These are phyloP conservation scores for Girardinichthys multiradiatus DNA, from an alignment of 2,113 vertebrate genomes.

Conservation along the genomic window DNA sequence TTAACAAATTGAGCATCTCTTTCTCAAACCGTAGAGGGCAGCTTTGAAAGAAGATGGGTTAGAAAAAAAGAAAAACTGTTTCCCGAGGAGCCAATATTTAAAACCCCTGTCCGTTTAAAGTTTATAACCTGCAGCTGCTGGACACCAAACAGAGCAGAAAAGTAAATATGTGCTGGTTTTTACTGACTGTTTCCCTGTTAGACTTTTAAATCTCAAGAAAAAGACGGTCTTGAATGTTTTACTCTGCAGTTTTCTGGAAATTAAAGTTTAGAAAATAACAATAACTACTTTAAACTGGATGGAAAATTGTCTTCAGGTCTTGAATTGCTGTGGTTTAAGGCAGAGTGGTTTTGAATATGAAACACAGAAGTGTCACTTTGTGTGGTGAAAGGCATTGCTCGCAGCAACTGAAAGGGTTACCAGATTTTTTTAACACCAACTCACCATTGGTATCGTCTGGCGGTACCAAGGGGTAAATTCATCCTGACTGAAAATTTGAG, in stretches of 20 bases:
- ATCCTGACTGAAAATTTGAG: too few species aligned
- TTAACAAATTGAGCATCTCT: too few species aligned
- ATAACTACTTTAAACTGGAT: not conserved
- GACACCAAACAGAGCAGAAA: not conserved
- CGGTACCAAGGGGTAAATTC: too few species aligned
- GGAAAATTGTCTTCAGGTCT: not conserved
- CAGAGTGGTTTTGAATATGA: not conserved
- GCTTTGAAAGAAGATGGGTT: not conserved
- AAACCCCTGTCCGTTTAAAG: not conserved
- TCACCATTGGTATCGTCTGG: too few species aligned
- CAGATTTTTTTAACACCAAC: too few species aligned
- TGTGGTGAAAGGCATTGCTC: not conserved
- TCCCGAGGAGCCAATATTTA: not conserved
- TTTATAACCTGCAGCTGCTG: not conserved
- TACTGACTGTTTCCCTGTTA: too few species aligned
- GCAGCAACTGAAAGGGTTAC: not conserved
- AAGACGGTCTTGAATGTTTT: too few species aligned
- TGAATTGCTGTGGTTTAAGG: not conserved
- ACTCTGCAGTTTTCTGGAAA: not conserved
- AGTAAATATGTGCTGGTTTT: not conserved
- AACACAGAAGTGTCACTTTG: not conserved
- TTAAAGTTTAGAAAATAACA: not conserved
- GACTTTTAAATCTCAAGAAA: too few species aligned
- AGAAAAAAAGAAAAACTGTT: not conserved
- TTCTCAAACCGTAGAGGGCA: not conserved